These are phyloP conservation scores for Lordiphosa andalusiaca DNA, from an alignment of 2,888 invertebrate species.

Conservation along the genomic window DNA sequence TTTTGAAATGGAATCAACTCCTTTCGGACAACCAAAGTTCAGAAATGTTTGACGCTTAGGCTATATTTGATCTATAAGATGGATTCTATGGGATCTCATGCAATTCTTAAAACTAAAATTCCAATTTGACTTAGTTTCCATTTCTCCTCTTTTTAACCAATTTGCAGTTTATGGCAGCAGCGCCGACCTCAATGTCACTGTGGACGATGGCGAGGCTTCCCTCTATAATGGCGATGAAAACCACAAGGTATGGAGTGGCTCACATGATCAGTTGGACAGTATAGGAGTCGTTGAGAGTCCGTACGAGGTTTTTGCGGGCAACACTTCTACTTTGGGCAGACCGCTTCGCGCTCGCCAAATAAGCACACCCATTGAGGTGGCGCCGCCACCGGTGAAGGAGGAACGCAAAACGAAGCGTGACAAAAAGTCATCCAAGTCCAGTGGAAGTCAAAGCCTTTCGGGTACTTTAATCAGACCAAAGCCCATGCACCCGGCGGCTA, in stretches of 20 bases:
- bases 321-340: slow-evolving; percentile 83
- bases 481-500: slow-evolving; percentile 78
- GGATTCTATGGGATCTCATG: too few species aligned
- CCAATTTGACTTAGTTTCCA: too few species aligned
- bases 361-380: slow-evolving; percentile 88
- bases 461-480: slow-evolving; percentile 80
- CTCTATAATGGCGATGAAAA: slow-evolving; percentile 95
- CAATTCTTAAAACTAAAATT: background rate
- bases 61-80: too few species aligned
- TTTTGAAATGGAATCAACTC: too few species aligned
- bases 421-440: slow-evolving; percentile 79
- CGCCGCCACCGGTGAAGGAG: slow-evolving; percentile 89
- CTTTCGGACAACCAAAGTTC: too few species aligned
- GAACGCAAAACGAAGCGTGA: slow-evolving; percentile 83
- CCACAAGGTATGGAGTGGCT: slow-evolving; percentile 95
- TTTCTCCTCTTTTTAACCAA: background rate
- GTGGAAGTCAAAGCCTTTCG: slow-evolving; percentile 79
- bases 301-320: slow-evolving; percentile 85
- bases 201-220: slow-evolving; percentile 88
- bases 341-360: slow-evolving; percentile 91
- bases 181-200: slow-evolving; percentile 80
- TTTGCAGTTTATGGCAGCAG: slow-evolving; percentile 80
- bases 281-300: slow-evolving; percentile 83
- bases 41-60: too few species aligned
- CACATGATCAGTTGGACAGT: slow-evolving; percentile 86